Conservation (phyloP, 2,113 vertebrate species). For the Cyrtonyx montezumae region DNA sequence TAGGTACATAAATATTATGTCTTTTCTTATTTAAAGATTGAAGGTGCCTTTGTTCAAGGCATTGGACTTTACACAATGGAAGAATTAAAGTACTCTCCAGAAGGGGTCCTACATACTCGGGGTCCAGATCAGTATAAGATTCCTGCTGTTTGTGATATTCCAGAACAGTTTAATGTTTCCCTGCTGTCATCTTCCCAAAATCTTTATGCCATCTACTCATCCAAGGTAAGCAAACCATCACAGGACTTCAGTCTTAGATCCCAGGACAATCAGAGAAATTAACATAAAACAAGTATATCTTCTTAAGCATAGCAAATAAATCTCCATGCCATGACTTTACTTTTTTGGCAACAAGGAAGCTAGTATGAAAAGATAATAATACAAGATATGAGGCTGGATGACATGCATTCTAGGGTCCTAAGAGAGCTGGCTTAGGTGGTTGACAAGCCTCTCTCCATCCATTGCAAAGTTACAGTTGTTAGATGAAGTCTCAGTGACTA, state of each 20-base stretch:
- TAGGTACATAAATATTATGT: not conserved
- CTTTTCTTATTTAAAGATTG: slow-evolving; percentile 79
- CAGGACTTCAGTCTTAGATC: not conserved
- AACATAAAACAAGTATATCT: not conserved
- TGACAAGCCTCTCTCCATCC: too few relatives aligned
- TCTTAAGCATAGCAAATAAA: not conserved
- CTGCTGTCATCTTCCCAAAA: slow-evolving; percentile 80
- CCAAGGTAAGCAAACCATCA: slow-evolving; percentile 79
- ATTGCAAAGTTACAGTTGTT: too few relatives aligned
- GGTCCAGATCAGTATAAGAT: slow-evolving; percentile 89
- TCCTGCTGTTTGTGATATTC: slow-evolving; percentile 85
- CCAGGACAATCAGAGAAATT: not conserved
- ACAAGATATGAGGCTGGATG: not conserved
- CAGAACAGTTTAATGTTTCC: slow-evolving; percentile 83
- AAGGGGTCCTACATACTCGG: slow-evolving; percentile 80
- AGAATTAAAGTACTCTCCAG: slow-evolving; percentile 85
- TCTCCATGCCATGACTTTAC: not conserved
- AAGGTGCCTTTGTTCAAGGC: slow-evolving; percentile 88
- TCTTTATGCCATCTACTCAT: slow-evolving; percentile 87
- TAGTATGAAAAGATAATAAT: not conserved
- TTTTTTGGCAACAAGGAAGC: not conserved
- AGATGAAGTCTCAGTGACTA: too few relatives aligned
- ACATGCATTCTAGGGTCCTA: too few relatives aligned
- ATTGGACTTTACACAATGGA: slow-evolving; percentile 87
- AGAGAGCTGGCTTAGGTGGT: too few relatives aligned